These are phyloP conservation scores for Sycon ciliatum DNA, from an alignment of 37 sponge, comb jelly and placozoan species.

Conservation along the genomic window DNA sequence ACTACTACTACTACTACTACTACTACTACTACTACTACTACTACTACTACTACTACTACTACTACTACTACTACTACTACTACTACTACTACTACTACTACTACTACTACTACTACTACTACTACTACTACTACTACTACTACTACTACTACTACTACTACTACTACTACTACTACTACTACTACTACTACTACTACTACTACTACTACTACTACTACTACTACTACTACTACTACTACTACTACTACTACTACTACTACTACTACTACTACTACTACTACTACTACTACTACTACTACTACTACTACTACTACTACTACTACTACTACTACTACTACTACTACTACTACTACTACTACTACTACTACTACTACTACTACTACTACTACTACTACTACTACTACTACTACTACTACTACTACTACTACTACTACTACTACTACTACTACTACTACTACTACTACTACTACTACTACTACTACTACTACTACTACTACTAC, in stretches of 20 bases:
- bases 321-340: slow-evolving; percentile 6
- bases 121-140: slow-evolving; percentile 8
- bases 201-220: slow-evolving; percentile 6
- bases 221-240: slow-evolving; percentile 8
- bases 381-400: slow-evolving; percentile 6
- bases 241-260: slow-evolving; percentile 8
- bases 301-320: slow-evolving; percentile 8
- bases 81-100: slow-evolving; percentile 6
- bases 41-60: slow-evolving; percentile 8
- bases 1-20: slow-evolving; percentile 8
- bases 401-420: slow-evolving; percentile 8
- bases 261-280: slow-evolving; percentile 6
- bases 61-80: slow-evolving; percentile 8
- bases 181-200: slow-evolving; percentile 8
- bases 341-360: slow-evolving; percentile 8
- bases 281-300: slow-evolving; percentile 8
- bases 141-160: slow-evolving; percentile 6
- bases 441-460: neutral
- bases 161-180: slow-evolving; percentile 8
- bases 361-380: slow-evolving; percentile 8
- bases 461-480: slow-evolving; percentile 1
- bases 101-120: slow-evolving; percentile 8
- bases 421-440: slow-evolving; percentile 8
- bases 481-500: neutral
- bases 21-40: slow-evolving; percentile 6